Conservation (phyloP, 1,140 invertebrate species). For the Goniozus legneri region DNA sequence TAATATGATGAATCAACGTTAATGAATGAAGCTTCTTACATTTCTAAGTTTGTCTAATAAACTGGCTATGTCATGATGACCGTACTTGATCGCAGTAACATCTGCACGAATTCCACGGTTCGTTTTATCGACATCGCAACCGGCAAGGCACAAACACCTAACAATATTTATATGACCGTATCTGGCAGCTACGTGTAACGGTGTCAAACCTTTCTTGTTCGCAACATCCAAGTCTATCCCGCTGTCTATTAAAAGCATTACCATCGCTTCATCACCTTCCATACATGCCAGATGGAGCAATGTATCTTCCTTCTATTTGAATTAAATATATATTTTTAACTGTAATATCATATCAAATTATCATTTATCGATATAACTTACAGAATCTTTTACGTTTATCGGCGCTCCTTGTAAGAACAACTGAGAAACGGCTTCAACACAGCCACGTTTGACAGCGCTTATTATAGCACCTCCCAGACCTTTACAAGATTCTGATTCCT, state of each 20-base stretch:
- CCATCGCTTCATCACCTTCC: conserved; percentile 66
- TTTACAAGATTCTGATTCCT: conserved; percentile 50
- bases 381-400: conserved; percentile 67
- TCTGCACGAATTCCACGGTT: conserved; percentile 75
- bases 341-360: conserved; percentile 1
- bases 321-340: conserved; percentile 11
- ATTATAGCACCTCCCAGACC: conserved; percentile 49
- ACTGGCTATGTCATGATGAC: conserved; percentile 70
- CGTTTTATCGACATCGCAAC: conserved; percentile 66
- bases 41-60: conserved; percentile 69
- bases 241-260: conserved; percentile 71
- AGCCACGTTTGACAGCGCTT: conserved; percentile 50
- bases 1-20: background rate
- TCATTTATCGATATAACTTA: conserved; percentile 35
- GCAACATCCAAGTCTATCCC: conserved; percentile 70
- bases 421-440: conserved; percentile 47
- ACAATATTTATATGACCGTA: conserved; percentile 74
- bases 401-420: conserved; percentile 68
- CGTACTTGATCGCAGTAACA: conserved; percentile 77
- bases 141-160: conserved; percentile 70
- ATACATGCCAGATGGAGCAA: conserved; percentile 72
- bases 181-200: conserved; percentile 73
- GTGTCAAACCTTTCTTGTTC: conserved; percentile 66
- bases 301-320: conserved; percentile 68
- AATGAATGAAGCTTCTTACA: conserved; percentile 47